Conservation (phyloP, 1,140 invertebrate species). For the Rhopalosiphum maidis region DNA sequence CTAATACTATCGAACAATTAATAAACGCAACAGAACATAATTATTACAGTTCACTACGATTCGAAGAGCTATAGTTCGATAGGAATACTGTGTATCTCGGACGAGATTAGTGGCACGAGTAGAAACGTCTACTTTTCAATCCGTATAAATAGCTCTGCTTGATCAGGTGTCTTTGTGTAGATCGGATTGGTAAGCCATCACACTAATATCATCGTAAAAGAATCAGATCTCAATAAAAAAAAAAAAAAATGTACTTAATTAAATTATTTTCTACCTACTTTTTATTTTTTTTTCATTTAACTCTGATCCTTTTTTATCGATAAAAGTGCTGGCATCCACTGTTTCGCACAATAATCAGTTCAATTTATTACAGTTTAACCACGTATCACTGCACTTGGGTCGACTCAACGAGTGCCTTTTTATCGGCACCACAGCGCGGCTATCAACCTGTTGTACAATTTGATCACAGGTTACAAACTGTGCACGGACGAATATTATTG, state of each 20-base stretch:
- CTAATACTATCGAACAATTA: too few species aligned
- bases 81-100: too few species aligned
- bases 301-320: background rate
- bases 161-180: too few species aligned
- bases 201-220: background rate
- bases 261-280: background rate
- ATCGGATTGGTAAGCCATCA: too few species aligned
- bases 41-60: too few species aligned
- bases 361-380: background rate
- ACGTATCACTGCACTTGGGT: background rate
- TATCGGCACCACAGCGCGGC: background rate
- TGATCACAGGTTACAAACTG: background rate
- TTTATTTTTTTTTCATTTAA: background rate
- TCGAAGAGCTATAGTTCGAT: too few species aligned
- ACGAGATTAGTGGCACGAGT: too few species aligned
- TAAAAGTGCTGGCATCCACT: background rate
- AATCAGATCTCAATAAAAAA: background rate
- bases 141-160: too few species aligned
- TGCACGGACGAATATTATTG: background rate
- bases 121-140: too few species aligned
- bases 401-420: background rate
- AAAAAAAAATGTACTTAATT: background rate
- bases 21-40: too few species aligned
- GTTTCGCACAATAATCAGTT: background rate
- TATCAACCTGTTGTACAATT: background rate